Percentiles rank a stretch among this genome's conserved stretches.
Evolutionary conservation across 2,797 vertebrate genomes (phyloP).

Genomic region (Microcaecilia unicolor): DNA sequence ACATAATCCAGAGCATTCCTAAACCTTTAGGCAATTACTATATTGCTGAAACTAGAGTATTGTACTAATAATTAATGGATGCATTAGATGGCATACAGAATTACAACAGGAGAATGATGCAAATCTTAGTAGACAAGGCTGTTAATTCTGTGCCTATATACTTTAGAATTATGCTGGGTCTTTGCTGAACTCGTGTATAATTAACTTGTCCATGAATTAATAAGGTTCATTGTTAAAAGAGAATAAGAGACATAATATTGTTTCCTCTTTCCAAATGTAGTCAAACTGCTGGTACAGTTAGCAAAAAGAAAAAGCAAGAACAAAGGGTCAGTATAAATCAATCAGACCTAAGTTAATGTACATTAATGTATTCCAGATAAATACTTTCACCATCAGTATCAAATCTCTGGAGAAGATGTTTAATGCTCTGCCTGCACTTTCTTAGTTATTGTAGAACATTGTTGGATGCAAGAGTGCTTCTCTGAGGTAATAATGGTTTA

Average conservation of each 20-base stretch:
- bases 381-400: not conserved
- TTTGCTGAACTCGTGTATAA: no score
- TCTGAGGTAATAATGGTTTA: no score
- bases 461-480: no score
- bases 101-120: no score
- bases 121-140: no score
- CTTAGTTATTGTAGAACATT: not conserved
- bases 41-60: conserved; percentile 3
- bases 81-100: conserved; percentile 15
- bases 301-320: not conserved
- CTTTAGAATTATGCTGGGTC: no score
- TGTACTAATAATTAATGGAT: not conserved
- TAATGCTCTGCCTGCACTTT: not conserved
- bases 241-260: no score
- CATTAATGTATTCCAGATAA: not conserved
- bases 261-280: no score
- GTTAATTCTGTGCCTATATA: no score
- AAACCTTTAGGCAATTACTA: conserved; percentile 10
- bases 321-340: not conserved
- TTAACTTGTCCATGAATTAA: no score
- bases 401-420: not conserved
- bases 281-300: no score
- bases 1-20: conserved; percentile 6
- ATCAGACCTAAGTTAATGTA: not conserved
- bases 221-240: no score